Percentiles rank a stretch among this genome's conserved stretches.
These are phyloP conservation scores for Carassius auratus DNA, from an alignment of 2,113 vertebrate genomes.

Conservation along the genomic window DNA sequence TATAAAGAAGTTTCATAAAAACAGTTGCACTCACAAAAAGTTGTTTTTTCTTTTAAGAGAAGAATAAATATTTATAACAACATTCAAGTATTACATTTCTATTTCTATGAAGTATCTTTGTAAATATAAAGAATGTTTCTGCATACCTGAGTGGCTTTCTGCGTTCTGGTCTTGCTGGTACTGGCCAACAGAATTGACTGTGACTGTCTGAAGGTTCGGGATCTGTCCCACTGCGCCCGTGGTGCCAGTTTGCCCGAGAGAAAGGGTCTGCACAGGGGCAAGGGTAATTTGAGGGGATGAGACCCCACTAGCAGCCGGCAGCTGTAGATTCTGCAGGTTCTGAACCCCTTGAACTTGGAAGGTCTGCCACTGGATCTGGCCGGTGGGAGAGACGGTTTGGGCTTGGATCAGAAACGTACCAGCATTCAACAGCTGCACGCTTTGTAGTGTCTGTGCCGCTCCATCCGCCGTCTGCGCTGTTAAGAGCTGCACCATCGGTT, in stretches of 20 bases:
- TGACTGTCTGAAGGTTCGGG: conserved; percentile 98
- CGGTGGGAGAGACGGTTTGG: conserved; percentile 94
- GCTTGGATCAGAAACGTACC: conserved; percentile 98
- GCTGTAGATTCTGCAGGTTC: conserved; percentile 97
- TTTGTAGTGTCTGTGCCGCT: conserved; percentile 91
- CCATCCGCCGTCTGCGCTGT: conserved; percentile 85
- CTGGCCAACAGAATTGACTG: conserved; percentile 93
- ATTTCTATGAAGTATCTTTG: neutral
- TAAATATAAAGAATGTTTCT: neutral
- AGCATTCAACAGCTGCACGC: conserved; percentile 95
- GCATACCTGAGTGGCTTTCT: conserved; percentile 75
- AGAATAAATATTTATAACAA: neutral
- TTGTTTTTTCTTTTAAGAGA: neutral
- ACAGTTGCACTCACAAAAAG: neutral
- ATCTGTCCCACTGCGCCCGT: conserved; percentile 86
- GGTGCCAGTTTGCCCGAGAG: conserved; percentile 89
- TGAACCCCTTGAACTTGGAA: conserved; percentile 99
- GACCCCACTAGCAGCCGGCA: conserved; percentile 75
- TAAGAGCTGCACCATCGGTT: conserved; percentile 75
- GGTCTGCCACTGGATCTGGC: conserved; percentile 99
- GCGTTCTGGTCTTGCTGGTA: conserved; percentile 87
- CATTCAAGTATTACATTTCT: neutral
- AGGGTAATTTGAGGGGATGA: conserved; percentile 89
- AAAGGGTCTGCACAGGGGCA: conserved; percentile 94
- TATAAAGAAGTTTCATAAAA: neutral